Conservation (phyloP, 2,888 invertebrate genomes). For the Drosophila mettleri region DNA sequence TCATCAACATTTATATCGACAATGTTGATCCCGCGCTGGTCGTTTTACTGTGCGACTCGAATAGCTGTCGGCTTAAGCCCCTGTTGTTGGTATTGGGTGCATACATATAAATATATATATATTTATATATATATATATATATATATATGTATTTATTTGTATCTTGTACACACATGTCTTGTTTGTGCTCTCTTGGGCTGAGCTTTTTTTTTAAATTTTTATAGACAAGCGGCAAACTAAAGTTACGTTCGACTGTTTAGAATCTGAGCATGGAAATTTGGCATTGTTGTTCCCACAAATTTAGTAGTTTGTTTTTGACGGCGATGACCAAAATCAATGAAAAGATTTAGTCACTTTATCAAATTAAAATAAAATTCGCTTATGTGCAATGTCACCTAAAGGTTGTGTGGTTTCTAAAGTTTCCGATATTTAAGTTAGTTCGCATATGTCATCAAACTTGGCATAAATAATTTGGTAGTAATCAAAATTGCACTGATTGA, state of each 20-base stretch:
- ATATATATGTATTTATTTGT: conserved; percentile 23
- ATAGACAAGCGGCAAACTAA: conserved; percentile 62
- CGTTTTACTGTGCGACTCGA: conserved; percentile 66
- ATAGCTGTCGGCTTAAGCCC: conserved; percentile 79
- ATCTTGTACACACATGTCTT: conserved; percentile 25
- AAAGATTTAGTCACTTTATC: background rate
- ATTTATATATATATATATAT: conserved; percentile 25
- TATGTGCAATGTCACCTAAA: background rate
- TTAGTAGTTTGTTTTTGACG: background rate
- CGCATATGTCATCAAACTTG: conserved; percentile 2
- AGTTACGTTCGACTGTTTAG: conserved; percentile 51
- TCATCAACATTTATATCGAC: conserved; percentile 36
- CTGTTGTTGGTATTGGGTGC: conserved; percentile 43
- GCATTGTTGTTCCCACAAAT: conserved; percentile 16
- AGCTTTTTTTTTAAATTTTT: conserved; percentile 53
- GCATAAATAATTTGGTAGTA: background rate
- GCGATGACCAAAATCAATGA: background rate
- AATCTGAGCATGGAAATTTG: conserved; percentile 32
- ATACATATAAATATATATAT: conserved; percentile 11
- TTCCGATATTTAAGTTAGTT: background rate
- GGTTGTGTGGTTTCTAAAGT: background rate
- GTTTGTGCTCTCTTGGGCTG: conserved; percentile 41
- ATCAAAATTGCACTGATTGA: background rate
- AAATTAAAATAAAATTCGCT: background rate
- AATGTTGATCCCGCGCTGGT: conserved; percentile 56